Evolutionary conservation across 2,888 invertebrate genomes (phyloP), one percentile per base, ranked within the genome.

Genomic region (Thereva nobilitata): DNA sequence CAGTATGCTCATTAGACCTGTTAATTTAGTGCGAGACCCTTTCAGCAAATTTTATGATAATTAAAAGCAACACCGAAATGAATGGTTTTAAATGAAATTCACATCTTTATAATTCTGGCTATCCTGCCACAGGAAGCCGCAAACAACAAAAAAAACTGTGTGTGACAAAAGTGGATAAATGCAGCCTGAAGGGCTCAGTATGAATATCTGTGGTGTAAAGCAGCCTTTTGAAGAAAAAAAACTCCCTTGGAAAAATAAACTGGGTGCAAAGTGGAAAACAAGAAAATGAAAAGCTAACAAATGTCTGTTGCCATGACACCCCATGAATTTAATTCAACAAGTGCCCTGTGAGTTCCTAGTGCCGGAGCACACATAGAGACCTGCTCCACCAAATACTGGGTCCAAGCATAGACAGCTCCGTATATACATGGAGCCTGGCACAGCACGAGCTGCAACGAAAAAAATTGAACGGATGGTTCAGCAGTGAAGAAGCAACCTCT

Each of bases 301-400:
- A 59, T 47, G 47, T 37, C n/a, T 47, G 47, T 47, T 47, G 37
- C 57, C 37, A 47, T 50, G 41, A 61, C 61, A 61, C 61, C 61
- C 61, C 50, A 61, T 61, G 61, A 61, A 61, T 61, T 61, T n/a
- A 61, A 50, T 61, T 61, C 50, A 61, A 61, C 61, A 61, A 61
- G 57, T 47, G 38, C 45, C 47, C 37, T 12, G 12, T 50, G 50
- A 50, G 23, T 50, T 10, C 12, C 12, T 12, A 8, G 49, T 61
- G 50, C 23, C 61, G 50, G 61, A 35, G 34, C 45, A 9, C 10
- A 8, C 23, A n/a, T n/a, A 47, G 5, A 9, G 10, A 47, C 4
- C 55, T n/a, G 10, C 55, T 9, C 6, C 38, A 55, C 7, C 55
- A n/a, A 38, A 12, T 9, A 47, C 10, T 47, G 47, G 47, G 47